phyloP scores from a whole-genome alignment of 2,797 vertebrate species.

The Phataginus tricuspis region DNA sequence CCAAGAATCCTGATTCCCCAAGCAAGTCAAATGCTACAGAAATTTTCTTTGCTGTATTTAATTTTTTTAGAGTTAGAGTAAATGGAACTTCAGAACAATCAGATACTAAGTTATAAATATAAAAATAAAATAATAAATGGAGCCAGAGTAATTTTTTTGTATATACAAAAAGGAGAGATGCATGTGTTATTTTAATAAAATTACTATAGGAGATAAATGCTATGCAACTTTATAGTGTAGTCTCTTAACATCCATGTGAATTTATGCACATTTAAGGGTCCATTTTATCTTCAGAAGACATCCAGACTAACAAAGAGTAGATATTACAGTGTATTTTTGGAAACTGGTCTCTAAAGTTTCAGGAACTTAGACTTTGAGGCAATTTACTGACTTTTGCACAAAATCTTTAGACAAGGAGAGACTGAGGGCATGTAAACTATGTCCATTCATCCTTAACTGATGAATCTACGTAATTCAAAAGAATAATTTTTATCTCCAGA shows the following conservation, averaged over 20 bases:
- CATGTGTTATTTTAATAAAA: not conserved
- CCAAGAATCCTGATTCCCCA: not conserved
- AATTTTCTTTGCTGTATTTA: not conserved
- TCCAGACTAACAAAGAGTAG: not conserved
- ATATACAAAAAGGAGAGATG: not conserved
- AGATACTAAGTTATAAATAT: not conserved
- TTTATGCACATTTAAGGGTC: not conserved
- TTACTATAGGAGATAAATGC: not conserved
- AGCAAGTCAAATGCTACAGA: not conserved
- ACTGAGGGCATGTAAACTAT: not conserved
- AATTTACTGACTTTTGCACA: not conserved
- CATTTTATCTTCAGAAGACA: conserved; percentile 15
- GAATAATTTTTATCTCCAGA: not conserved
- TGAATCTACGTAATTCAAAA: not conserved
- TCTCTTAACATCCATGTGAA: not conserved
- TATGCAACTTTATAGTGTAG: not conserved
- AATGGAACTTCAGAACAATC: not conserved
- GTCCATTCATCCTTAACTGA: not conserved
- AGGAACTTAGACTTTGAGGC: not conserved
- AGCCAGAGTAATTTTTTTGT: not conserved
- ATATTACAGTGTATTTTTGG: not conserved
- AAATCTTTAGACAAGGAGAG: not conserved
- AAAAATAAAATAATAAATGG: conserved; percentile 18
- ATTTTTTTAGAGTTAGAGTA: not conserved
- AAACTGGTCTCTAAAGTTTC: not conserved